Percentiles rank a stretch among this genome's conserved stretches.
Evolutionary conservation across 1,140 invertebrate genomes (phyloP).

Genomic region (Zaprionus davidi): DNA sequence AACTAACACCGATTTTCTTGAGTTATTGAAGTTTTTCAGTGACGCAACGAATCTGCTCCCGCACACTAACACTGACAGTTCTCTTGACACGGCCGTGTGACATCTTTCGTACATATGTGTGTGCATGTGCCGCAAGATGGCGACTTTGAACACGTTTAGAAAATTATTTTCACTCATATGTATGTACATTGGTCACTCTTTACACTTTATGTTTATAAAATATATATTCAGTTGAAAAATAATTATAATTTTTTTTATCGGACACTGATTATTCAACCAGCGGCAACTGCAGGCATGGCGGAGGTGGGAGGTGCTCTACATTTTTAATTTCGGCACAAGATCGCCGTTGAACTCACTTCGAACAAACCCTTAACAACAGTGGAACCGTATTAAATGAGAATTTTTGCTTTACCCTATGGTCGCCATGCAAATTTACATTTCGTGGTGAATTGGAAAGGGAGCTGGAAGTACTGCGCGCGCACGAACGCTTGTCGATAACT

Average conservation of each 20-base stretch:
- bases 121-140: slow-evolving; percentile 73
- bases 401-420: slow-evolving; percentile 55
- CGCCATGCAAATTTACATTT: slow-evolving; percentile 22
- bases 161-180: slow-evolving; percentile 49
- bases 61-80: slow-evolving; percentile 55
- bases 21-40: slow-evolving; percentile 53
- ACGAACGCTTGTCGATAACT: slow-evolving; percentile 43
- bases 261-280: slow-evolving; percentile 62
- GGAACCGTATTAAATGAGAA: slow-evolving; percentile 65
- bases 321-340: slow-evolving; percentile 35
- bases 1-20: slow-evolving; percentile 25
- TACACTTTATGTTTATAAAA: slow-evolving; percentile 38
- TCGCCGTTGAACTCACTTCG: slow-evolving; percentile 75
- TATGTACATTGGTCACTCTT: slow-evolving; percentile 45
- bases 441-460: slow-evolving; percentile 54
- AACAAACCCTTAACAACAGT: slow-evolving; percentile 84
- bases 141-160: slow-evolving; percentile 63
- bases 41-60: slow-evolving; percentile 70
- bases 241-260: slow-evolving; percentile 41
- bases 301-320: slow-evolving; percentile 36
- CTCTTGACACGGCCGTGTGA: slow-evolving; percentile 51
- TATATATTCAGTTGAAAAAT: slow-evolving; percentile 14
- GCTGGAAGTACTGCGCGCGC: slow-evolving; percentile 40
- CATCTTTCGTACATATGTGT: slow-evolving; percentile 50
- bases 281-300: slow-evolving; percentile 39